These are phyloP conservation scores for Coregonus sp. DNA, from an alignment of 2,797 vertebrate genomes.

Conservation along the genomic window DNA sequence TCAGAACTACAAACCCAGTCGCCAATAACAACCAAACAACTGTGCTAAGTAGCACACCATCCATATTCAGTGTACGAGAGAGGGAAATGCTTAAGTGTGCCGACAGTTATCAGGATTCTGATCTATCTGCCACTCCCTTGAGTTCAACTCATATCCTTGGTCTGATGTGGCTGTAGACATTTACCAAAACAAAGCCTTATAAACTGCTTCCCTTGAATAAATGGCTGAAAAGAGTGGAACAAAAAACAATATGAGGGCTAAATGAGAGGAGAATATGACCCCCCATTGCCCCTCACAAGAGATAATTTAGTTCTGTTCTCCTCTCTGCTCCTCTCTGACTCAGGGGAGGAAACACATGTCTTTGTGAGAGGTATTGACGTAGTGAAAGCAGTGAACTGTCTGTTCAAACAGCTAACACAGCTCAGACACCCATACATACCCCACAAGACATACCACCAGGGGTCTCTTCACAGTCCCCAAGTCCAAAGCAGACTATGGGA, in stretches of 20 bases:
- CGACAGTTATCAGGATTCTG: slow-evolving; percentile 1
- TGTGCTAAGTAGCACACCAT: slow-evolving; percentile 25
- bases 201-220: slow-evolving; percentile 30
- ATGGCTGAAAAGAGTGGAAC: slow-evolving; percentile 26
- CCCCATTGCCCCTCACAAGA: slow-evolving; percentile 51
- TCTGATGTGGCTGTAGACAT: background rate
- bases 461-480: no score
- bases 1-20: slow-evolving; percentile 44
- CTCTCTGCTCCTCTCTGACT: slow-evolving; percentile 55
- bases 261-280: slow-evolving; percentile 24
- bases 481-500: no score
- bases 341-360: slow-evolving; percentile 76
- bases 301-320: slow-evolving; percentile 48
- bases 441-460: no score
- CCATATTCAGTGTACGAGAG: slow-evolving; percentile 34
- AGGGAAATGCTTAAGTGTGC: background rate
- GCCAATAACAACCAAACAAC: slow-evolving; percentile 50
- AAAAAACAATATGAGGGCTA: slow-evolving; percentile 18
- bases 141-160: slow-evolving; percentile 7
- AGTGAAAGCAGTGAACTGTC: no score
- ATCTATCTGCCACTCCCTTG: slow-evolving; percentile 17
- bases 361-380: slow-evolving; percentile 3
- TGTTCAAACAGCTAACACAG: no score
- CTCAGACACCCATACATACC: no score
- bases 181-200: background rate